Percentiles rank a stretch among this genome's conserved stretches.
phyloP scores from a whole-genome alignment of 2,797 vertebrate genomes.

The Sebastes nivosus region DNA sequence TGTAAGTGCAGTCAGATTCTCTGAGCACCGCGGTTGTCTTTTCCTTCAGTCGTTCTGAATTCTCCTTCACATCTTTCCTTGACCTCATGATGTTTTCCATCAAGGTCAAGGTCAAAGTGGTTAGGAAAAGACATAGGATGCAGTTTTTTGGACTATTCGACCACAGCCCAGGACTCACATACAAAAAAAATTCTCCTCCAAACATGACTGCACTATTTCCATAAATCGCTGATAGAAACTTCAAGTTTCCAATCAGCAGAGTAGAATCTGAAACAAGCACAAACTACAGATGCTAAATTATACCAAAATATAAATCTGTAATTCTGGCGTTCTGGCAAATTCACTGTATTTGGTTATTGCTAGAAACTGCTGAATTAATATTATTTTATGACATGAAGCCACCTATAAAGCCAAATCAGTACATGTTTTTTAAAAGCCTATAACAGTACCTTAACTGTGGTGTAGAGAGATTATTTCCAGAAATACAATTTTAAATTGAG shows the following conservation, averaged over 20 bases:
- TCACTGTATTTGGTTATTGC: neutral
- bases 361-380: neutral
- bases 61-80: neutral
- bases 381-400: neutral
- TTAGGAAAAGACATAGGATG: neutral
- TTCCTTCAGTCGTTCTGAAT: neutral
- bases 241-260: neutral
- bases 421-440: neutral
- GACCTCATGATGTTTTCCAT: neutral
- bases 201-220: neutral
- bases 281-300: constrained; percentile 34
- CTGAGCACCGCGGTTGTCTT: neutral
- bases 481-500: constrained; percentile 9
- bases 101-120: neutral
- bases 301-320: constrained; percentile 20
- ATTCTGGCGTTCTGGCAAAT: neutral
- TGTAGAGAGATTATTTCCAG: constrained; percentile 24
- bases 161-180: too few species aligned
- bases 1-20: too few species aligned
- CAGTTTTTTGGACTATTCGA: too few species aligned
- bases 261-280: constrained; percentile 36
- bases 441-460: neutral
- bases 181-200: neutral
- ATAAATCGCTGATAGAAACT: neutral
- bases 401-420: constrained; percentile 5